Evolutionary conservation across 1,140 invertebrate species (phyloP), one percentile per base, ranked within the genome.

Genomic region (Drosophila truncata): DNA sequence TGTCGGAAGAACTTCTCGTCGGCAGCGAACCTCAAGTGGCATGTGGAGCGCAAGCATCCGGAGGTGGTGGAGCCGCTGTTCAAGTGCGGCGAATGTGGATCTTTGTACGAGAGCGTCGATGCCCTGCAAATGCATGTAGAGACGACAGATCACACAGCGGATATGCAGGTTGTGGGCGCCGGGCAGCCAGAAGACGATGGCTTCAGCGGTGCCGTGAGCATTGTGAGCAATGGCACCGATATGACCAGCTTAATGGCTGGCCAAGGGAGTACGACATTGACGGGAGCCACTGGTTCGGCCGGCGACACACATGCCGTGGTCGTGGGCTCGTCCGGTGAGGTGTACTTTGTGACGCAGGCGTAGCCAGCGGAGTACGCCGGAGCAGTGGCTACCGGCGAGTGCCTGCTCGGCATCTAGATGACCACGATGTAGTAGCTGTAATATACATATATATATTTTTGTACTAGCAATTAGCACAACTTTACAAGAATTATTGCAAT

Each of bases 1-100:
- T 92, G 91, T 50, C 80, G 91, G 9, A 92, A 92, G 66, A 88
- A 91, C 33, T 92, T 92, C 52, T 91, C 91, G 8, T 87, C 81
- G 60, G 73, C 87, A 8, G 67, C 71, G 11, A 92, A 92, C 50
- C 66, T 92, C 23, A 78, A 80, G 46, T 79, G 86, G 62, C 91
- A 92, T 47, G 76, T 90, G 50, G 87, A 91, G 35, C 87, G 88
- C 42, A 92, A 92, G 52, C 91, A 92, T 70, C 80, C 80, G 25
- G 87, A 91, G 37, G 73, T 82, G 6, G 72, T 85, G 37, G 70
- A 82, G 3, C 74, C 81, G 14, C 60, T 73, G 14, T 92, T 77
- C 25, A 92, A 92, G 58, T 92, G 91, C 35, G 91, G 91, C 6
- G 91, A 92, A 27, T 92, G 91, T 37, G 62, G 75, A 16, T 78